Base-by-base conservation (phyloP, 2,888 invertebrate genomes). In the Tinea pellionella region DNA sequence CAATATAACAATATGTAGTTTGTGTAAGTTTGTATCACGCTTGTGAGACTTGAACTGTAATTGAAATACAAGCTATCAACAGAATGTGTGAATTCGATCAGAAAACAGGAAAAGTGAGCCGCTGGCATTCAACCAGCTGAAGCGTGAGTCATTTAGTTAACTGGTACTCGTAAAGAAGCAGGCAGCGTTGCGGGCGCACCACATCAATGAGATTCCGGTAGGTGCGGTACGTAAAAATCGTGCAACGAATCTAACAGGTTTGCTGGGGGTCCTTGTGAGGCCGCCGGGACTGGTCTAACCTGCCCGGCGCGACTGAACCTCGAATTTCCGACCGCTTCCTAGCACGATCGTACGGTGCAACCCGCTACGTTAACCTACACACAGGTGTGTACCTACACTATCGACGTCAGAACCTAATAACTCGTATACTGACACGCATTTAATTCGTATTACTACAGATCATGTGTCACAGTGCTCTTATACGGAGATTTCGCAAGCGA, bases 201-300 rank as follows among this genome's bases (percentile, higher is more conserved):
- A 69, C 72, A 81, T 86, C 79, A 86, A 86, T 86, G 87, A 84
- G 83, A 86, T 85, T 81, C 85, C 86, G 85, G 84, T 86, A 84
- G 85, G 84, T 84, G 83, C 83, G 80, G 80, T 84, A 86, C 86
- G 85, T 87, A 87, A 87, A 87, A 87, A 87, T 87, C 87, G 85
- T 85, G 85, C 86, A 85, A 86, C 85, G 80, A 86, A 87, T 87
- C 87, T 86, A 86, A 87, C 87, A 86, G 87, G 87, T 87, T 87
- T 86, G 77, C 81, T 80, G 85, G 80, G 62, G 82, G 83, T 86
- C 86, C 86, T 86, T 85, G 84, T 78, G 84, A 86, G 85, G 86
- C 84, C 86, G 79, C 69, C 77, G 83, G 86, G 87, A 87, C 87
- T 85, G 86, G 87, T 87, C 86, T 87, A 87, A 87, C 86, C 86